Evolutionary conservation across 2,113 vertebrate genomes (phyloP).

Genomic region (Bucco capensis): DNA sequence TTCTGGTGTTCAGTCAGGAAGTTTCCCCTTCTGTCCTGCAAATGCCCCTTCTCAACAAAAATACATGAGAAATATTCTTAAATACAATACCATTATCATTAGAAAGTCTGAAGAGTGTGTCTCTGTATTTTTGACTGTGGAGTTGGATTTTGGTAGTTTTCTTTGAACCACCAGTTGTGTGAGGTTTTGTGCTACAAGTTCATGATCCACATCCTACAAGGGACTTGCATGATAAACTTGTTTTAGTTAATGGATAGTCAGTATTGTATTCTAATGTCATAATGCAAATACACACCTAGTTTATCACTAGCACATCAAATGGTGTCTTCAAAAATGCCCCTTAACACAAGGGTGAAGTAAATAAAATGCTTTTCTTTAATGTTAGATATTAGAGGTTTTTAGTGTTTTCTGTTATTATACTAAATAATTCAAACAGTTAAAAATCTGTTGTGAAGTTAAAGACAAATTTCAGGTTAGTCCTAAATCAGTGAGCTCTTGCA

Average conservation of each 20-base stretch:
- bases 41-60: not conserved
- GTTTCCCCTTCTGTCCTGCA: not conserved
- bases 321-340: not conserved
- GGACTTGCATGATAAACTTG: not conserved
- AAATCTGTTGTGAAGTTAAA: not conserved
- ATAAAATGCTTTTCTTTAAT: not conserved
- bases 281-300: not conserved
- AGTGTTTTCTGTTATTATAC: not conserved
- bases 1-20: not conserved
- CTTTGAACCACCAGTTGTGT: not conserved
- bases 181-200: not conserved
- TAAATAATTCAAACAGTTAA: not conserved
- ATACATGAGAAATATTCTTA: not conserved
- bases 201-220: not conserved
- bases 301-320: not conserved
- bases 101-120: not conserved
- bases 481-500: not conserved
- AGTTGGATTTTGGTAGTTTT: not conserved
- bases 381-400: not conserved
- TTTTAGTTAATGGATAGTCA: not conserved
- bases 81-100: not conserved
- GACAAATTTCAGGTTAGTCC: not conserved
- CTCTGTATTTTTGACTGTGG: accelerated
- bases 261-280: not conserved
- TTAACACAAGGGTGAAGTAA: not conserved